Evolutionary conservation across 2,113 vertebrate genomes (phyloP).

Genomic region (Paracanthobrama guichenoti): DNA sequence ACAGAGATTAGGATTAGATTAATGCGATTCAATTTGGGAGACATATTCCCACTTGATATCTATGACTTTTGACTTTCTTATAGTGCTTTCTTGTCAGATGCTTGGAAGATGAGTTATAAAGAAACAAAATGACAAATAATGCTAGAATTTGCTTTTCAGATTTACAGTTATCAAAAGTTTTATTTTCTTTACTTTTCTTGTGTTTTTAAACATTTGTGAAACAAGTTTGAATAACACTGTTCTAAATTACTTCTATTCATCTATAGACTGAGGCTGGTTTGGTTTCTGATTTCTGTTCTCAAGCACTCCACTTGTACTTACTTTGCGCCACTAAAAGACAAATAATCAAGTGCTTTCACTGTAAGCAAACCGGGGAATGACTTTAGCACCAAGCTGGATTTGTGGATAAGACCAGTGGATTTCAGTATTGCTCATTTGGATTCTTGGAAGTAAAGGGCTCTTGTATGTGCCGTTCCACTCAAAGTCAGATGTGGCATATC

Average conservation of each 20-base stretch:
- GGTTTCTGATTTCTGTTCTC: neutral
- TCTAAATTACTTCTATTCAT: neutral
- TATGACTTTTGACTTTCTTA: neutral
- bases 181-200: neutral
- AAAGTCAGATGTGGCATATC: neutral
- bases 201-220: neutral
- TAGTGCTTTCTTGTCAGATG: neutral
- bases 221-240: neutral
- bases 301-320: too few species aligned
- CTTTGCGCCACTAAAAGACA: constrained; percentile 8
- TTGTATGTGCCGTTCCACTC: neutral
- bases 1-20: neutral
- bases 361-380: constrained; percentile 4
- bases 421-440: neutral
- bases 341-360: constrained; percentile 7
- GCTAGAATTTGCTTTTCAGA: neutral
- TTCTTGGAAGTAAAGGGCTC: neutral
- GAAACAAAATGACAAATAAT: neutral
- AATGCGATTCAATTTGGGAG: neutral
- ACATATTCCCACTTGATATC: neutral
- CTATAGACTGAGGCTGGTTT: neutral
- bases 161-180: neutral
- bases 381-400: constrained; percentile 10
- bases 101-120: neutral
- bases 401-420: constrained; percentile 12